phyloP scores from a whole-genome alignment of 2,888 invertebrate species.

The Bembecia ichneumoniformis region DNA sequence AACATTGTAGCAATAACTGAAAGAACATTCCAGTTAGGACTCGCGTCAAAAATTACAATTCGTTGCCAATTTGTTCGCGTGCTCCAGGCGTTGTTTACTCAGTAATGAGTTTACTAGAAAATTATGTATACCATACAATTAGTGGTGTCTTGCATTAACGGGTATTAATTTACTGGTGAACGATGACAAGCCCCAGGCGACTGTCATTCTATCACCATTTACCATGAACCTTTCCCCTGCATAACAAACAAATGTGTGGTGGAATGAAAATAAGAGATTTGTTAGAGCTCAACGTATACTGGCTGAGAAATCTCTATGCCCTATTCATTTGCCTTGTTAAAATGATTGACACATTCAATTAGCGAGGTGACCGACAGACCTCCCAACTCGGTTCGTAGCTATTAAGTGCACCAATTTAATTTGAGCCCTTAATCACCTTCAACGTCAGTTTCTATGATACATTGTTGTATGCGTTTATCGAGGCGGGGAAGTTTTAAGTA shows the following conservation, averaged over 20 bases:
- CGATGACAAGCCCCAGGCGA: slow-evolving; percentile 50
- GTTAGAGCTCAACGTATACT: neutral
- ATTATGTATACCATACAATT: slow-evolving; percentile 43
- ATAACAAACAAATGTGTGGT: slow-evolving; percentile 2
- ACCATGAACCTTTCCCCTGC: slow-evolving; percentile 13
- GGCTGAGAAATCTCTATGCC: slow-evolving; percentile 26
- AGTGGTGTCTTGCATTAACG: slow-evolving; percentile 50
- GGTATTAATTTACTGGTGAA: slow-evolving; percentile 46
- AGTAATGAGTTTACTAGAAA: slow-evolving; percentile 62
- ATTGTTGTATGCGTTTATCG: slow-evolving; percentile 6
- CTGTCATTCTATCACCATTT: slow-evolving; percentile 35
- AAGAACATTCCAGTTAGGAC: too few species aligned
- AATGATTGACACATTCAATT: slow-evolving; percentile 87
- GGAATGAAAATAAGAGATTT: neutral
- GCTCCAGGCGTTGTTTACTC: slow-evolving; percentile 26
- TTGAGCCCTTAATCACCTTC: slow-evolving; percentile 19
- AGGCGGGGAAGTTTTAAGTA: slow-evolving; percentile 20
- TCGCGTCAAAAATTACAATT: slow-evolving; percentile 23
- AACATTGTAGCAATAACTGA: neutral
- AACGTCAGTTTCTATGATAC: slow-evolving; percentile 5
- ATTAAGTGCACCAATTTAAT: slow-evolving; percentile 33
- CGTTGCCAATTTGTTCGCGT: slow-evolving; percentile 34
- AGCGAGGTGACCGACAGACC: slow-evolving; percentile 75
- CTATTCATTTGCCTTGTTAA: slow-evolving; percentile 78
- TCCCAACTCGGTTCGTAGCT: slow-evolving; percentile 63